A percentile compares a stretch with the other conserved stretches of the same genome.
phyloP scores from a whole-genome alignment of 2,113 vertebrate genomes.

The Syrrhaptes paradoxus region DNA sequence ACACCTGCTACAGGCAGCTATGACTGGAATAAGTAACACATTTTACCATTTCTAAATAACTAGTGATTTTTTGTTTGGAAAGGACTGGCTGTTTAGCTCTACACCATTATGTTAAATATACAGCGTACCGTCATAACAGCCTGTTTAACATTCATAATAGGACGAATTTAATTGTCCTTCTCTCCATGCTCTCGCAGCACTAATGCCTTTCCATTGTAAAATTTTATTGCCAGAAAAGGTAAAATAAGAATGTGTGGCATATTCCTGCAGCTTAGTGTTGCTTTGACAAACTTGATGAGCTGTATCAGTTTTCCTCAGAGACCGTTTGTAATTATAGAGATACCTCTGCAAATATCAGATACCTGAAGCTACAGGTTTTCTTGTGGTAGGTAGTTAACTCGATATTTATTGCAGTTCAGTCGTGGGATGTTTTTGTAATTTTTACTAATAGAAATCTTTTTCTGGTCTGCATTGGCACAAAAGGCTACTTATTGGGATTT shows the following conservation, averaged over 20 bases:
- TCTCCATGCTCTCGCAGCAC: background rate
- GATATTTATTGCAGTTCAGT: background rate
- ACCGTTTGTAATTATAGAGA: background rate
- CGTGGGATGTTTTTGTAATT: background rate
- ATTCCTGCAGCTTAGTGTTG: background rate
- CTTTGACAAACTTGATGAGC: background rate
- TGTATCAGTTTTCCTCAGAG: background rate
- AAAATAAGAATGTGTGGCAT: background rate
- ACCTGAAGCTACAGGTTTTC: background rate
- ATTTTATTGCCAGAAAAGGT: constrained; percentile 25
- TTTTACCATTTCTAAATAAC: background rate
- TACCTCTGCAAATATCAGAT: background rate
- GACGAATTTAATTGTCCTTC: constrained; percentile 1
- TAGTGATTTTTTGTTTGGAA: background rate
- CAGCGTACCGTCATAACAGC: background rate
- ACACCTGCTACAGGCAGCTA: background rate
- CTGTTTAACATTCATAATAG: background rate
- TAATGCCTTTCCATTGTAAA: background rate
- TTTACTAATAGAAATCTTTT: background rate
- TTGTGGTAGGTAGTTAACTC: background rate
- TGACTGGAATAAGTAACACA: background rate
- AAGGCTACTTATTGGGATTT: background rate
- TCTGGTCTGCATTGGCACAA: background rate
- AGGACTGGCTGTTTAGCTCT: background rate
- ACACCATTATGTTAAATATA: background rate